phyloP scores from a whole-genome alignment of 2,797 vertebrate genomes.

The Pipistrellus pipistrellus region DNA sequence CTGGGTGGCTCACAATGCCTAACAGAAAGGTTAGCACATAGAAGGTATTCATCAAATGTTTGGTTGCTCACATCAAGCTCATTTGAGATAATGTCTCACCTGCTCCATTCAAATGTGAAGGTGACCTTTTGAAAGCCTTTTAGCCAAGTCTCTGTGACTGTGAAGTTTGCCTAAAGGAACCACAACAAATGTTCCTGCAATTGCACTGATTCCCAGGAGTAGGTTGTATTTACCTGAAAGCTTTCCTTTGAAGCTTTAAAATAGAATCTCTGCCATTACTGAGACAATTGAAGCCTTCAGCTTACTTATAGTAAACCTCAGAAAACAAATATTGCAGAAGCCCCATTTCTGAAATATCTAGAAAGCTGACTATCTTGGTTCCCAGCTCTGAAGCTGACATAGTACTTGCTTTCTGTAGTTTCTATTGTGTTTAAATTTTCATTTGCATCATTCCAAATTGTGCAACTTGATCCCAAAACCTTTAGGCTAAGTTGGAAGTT shows the following conservation, averaged over 20 bases:
- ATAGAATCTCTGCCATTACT: constrained; percentile 20
- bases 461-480: neutral
- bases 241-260: neutral
- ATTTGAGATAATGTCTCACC: neutral
- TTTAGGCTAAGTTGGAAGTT: neutral
- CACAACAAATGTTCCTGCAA: neutral
- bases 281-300: neutral
- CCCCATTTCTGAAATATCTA: neutral
- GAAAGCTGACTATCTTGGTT: neutral
- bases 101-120: neutral
- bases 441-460: constrained; percentile 1
- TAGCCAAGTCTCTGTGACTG: neutral
- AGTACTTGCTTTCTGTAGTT: neutral
- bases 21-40: neutral
- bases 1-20: neutral
- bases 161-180: neutral
- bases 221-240: neutral
- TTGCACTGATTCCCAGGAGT: neutral
- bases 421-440: neutral
- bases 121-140: neutral
- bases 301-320: constrained; percentile 8
- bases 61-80: neutral
- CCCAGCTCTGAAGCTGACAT: neutral
- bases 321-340: constrained; percentile 19
- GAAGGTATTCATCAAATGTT: neutral